Evolutionary conservation across 2,797 vertebrate species (phyloP), one percentile per base, ranked within the genome.

Genomic region (Muscicapa striata): DNA sequence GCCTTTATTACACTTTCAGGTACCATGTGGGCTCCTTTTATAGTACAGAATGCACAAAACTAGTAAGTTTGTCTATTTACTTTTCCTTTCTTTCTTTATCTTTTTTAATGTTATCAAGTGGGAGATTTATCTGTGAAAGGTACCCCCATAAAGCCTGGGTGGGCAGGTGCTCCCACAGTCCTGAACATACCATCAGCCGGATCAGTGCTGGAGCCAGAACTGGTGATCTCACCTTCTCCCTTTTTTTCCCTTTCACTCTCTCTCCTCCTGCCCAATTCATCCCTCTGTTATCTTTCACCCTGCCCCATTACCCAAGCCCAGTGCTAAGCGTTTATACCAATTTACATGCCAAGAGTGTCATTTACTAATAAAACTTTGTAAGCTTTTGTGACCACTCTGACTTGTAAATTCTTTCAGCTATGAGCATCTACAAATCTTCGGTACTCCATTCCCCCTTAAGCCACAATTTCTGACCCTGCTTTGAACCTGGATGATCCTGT

Each of bases 131-230:
- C 10, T 43, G 5, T 43, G 24, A 48, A 43, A 69, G 4, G 15
- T 9, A 69, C 2, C 5, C 19, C 27, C 36, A n/a, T 19, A 69
- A 68, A 62, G 9, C 48, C 32, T 5, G 5, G 19, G 19, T 49
- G 4, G 0, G 0, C 26, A n/a, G 19, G 18, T 6, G 7, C 7
- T 49, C 11, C 63, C 30, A 62, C 20, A 69, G 40, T 6, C 41
- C 55, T 43, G 32, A 81, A 75, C 9, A 20, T 48, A 40, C 26
- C 34, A 41, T 61, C 24, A 59, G 3, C 36, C 62, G 40, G 22
- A 68, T n/a, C 6, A 15, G 27, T 52, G n/a, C 36, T 55, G 36
- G 23, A 62, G 48, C 22, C 13, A 82, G 13, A 9, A 68, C 7
- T 81, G 45, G 15, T 54, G 17, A 48, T 41, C 17, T 61, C 46